Evolutionary conservation across 1,140 invertebrate genomes (phyloP).

Genomic region (Nomia melanderi): DNA sequence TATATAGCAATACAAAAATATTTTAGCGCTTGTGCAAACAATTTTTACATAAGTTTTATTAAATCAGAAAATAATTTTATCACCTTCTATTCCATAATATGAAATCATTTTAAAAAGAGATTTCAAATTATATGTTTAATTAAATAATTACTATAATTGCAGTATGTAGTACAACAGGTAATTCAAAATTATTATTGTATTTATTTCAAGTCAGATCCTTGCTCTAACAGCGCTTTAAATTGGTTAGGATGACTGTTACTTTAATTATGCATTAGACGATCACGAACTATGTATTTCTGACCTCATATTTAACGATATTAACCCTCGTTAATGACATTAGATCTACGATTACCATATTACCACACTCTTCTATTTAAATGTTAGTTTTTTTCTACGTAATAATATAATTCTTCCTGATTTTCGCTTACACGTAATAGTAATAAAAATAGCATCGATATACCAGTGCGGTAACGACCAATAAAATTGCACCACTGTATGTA

Average conservation of each 20-base stretch:
- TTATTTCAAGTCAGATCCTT: not conserved
- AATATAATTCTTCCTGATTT: not conserved
- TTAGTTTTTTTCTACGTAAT: not conserved
- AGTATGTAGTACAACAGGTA: not conserved
- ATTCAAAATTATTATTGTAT: not conserved
- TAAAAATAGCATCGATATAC: too few species aligned
- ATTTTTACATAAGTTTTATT: too few species aligned
- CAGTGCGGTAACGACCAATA: too few species aligned
- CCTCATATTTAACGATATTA: constrained; percentile 8
- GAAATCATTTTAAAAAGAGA: too few species aligned
- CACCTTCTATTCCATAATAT: too few species aligned
- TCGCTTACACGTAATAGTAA: not conserved
- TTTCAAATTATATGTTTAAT: not conserved
- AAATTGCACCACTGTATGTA: too few species aligned
- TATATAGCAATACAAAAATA: too few species aligned
- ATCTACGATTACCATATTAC: constrained; percentile 17
- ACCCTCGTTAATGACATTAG: constrained; percentile 32
- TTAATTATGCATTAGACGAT: constrained; percentile 22
- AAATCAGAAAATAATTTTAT: too few species aligned
- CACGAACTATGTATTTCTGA: constrained; percentile 21
- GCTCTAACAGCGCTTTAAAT: not conserved
- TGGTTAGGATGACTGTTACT: not conserved
- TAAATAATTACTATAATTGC: not conserved
- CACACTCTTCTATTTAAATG: not conserved
- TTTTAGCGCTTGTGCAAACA: too few species aligned